Conservation (phyloP, 2,888 invertebrate genomes). For the Trichacis sp. region DNA sequence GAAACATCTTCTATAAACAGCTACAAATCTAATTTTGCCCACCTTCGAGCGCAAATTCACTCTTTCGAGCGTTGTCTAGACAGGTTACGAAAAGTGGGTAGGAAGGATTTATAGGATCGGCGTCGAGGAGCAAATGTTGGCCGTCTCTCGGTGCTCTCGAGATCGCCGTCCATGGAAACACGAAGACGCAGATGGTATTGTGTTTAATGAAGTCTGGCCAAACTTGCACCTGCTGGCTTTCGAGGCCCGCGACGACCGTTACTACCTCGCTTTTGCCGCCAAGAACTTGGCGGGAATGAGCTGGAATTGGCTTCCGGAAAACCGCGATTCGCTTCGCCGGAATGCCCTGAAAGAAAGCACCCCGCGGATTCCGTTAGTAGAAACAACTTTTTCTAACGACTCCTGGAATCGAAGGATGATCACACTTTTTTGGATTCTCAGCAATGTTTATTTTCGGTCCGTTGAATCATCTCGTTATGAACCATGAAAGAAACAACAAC, state of each 20-base stretch:
- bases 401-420: too few relatives aligned
- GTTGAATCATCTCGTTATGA: too few relatives aligned
- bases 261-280: conserved; percentile 31
- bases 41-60: too few relatives aligned
- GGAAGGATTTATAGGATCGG: conserved; percentile 12
- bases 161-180: conserved; percentile 37
- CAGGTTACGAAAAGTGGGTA: not conserved
- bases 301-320: conserved; percentile 34
- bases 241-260: conserved; percentile 42
- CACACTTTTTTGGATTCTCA: too few relatives aligned
- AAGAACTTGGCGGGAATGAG: conserved; percentile 40
- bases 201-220: conserved; percentile 48
- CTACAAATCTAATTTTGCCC: too few relatives aligned
- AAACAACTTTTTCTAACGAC: too few relatives aligned
- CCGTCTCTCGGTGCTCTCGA: conserved; percentile 21
- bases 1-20: too few relatives aligned
- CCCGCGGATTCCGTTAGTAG: not conserved
- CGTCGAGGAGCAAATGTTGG: conserved; percentile 18
- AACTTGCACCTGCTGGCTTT: conserved; percentile 46
- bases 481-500: too few relatives aligned
- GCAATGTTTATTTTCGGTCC: too few relatives aligned
- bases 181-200: conserved; percentile 46
- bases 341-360: not conserved
- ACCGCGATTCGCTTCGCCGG: conserved; percentile 17
- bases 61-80: not conserved